Evolutionary conservation across 2,888 invertebrate species (phyloP), one percentile per base, ranked within the genome.

Genomic region (Lysandra bellargus): DNA sequence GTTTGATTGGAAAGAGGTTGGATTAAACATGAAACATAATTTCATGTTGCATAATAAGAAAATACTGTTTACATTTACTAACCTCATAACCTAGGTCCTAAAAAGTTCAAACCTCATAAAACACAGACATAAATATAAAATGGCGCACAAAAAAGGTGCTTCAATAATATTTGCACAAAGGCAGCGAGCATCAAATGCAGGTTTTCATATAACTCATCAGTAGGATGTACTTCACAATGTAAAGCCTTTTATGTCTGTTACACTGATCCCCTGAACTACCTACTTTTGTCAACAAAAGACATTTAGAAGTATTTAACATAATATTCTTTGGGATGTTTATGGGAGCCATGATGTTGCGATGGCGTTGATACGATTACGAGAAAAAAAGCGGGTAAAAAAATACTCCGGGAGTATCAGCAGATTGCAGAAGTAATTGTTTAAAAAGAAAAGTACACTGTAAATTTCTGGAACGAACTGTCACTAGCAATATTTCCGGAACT

Each of bases 111-210:
- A 57, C 57, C 14, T 57, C 57, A 17, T 57, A 57, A 57, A 57
- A 57, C 57, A 57, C 4, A 57, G 57, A 57, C 17, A 57, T 57
- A 57, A 57, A 57, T 57, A 17, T 57, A 57, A 4, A 17, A 57
- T 17, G 17, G 57, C 17, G 57, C 17, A 23, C n/a, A 23, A 61
- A 61, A 61, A 9, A n/a, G 61, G 61, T 40, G 73, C 40, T 73
- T 73, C 40, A 73, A 73, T 73, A 73, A 73, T 37, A 73, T 73
- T 73, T 40, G 37, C 73, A 73, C 73, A 73, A 73, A 73, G n/a
- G 37, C 73, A 37, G 40, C 4, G 40, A 73, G 73, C 73, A 73
- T 73, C 73, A 73, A 73, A 73, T 73, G 40, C 73, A 73, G 73
- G 73, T 40, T 73, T 73, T 73, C 17, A 73, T 17, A 73, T 40